Conservation (phyloP, 2,888 invertebrate species). For the Cantharis nigra region DNA sequence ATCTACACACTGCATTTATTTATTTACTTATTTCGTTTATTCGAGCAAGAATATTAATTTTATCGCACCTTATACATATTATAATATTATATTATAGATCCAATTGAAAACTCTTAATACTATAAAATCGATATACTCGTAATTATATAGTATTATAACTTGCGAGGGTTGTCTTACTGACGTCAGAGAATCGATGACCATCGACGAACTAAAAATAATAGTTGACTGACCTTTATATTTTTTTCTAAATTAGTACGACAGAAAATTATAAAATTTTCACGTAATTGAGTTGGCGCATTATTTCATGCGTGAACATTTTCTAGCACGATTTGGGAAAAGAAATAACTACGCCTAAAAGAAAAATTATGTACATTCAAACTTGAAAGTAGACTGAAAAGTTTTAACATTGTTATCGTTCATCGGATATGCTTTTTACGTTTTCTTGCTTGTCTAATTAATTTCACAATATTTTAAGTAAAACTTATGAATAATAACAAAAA, state of each 20-base stretch:
- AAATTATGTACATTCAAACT: not conserved
- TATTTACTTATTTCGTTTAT: not conserved
- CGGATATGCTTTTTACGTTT: not conserved
- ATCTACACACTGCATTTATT: not conserved
- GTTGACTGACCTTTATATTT: not conserved
- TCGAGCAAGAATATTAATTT: not conserved
- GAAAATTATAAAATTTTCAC: not conserved
- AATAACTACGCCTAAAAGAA: not conserved
- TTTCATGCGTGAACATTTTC: not conserved
- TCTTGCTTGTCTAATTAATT: not conserved
- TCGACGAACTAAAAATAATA: constrained; percentile 1
- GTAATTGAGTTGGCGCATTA: not conserved
- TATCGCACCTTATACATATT: not conserved
- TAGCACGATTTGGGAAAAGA: not conserved
- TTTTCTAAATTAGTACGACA: not conserved
- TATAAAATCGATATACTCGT: not conserved
- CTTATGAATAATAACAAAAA: not conserved
- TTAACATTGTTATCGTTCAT: not conserved
- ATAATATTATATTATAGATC: not conserved
- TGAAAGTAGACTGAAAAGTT: not conserved
- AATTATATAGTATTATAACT: not conserved
- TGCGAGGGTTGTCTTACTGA: not conserved
- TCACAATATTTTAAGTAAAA: not conserved
- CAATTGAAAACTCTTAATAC: not conserved
- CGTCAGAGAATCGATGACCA: not conserved